Conservation (phyloP, 1,140 invertebrate genomes). For the Ceratitis capitata region DNA sequence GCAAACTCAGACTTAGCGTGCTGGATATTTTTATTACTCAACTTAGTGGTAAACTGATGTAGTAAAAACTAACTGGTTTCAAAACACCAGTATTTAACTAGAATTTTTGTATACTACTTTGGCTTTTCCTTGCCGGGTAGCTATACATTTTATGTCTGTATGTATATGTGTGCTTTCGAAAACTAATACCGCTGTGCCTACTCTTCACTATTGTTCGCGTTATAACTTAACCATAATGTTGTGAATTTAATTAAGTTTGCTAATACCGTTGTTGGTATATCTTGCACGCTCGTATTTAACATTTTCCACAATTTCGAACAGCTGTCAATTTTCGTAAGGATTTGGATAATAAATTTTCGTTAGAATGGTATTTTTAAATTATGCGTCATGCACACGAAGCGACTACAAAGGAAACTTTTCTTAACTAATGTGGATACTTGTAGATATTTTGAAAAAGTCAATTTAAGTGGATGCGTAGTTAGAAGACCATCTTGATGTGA, state of each 20-base stretch:
- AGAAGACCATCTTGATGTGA: no score
- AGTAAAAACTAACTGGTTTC: neutral
- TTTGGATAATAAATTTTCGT: neutral
- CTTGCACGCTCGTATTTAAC: neutral
- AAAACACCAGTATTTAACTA: no score
- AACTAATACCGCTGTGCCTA: neutral
- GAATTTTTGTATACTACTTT: no score
- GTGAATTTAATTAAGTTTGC: constrained; percentile 44
- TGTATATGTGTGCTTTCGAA: neutral
- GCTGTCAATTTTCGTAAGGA: neutral
- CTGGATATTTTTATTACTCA: no score
- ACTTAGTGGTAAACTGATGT: no score
- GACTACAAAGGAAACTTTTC: no score
- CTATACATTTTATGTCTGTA: neutral
- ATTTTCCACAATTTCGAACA: neutral
- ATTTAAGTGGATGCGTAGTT: no score
- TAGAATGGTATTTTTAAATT: neutral
- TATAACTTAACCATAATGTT: neutral
- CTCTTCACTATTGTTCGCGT: neutral
- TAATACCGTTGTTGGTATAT: constrained; percentile 38
- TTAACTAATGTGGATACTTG: no score
- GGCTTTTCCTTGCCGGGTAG: no score
- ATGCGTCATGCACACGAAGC: no score
- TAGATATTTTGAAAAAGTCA: no score
- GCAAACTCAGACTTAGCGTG: no score